phyloP scores from a whole-genome alignment of 2,888 invertebrate species.

The Abrostola tripartita region DNA sequence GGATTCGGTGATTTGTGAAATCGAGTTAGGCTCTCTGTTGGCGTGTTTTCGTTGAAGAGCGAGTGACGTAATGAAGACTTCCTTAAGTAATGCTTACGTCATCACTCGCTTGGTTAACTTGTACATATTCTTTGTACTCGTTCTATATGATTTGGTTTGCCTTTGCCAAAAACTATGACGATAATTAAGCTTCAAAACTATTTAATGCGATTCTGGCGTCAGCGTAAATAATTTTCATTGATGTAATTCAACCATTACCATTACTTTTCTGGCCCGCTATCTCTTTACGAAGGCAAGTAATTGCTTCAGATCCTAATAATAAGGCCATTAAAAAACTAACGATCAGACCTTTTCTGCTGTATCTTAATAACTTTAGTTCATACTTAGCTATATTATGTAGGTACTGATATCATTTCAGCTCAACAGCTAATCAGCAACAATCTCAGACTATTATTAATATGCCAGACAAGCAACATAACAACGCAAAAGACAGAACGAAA shows the following conservation, averaged over 20 bases:
- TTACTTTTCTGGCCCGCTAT: no score
- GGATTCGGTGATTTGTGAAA: constrained; percentile 58
- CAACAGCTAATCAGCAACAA: no score
- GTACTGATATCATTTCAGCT: no score
- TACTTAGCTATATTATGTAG: no score
- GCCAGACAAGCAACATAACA: constrained; percentile 21
- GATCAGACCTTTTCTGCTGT: no score
- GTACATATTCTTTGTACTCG: not conserved
- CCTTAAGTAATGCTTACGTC: constrained; percentile 9
- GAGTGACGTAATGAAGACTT: constrained; percentile 35
- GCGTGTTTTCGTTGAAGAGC: constrained; percentile 47
- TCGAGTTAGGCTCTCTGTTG: constrained; percentile 45
- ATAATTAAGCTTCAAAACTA: not conserved
- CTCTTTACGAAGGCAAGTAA: no score
- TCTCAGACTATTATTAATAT: constrained; percentile 6
- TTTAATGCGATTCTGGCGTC: no score
- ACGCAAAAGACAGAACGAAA: constrained; percentile 52
- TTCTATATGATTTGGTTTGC: not conserved
- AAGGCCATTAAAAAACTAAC: no score
- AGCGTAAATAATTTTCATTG: no score
- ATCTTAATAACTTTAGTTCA: no score
- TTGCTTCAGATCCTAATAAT: no score
- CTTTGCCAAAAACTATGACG: not conserved
- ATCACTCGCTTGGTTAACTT: constrained; percentile 9
- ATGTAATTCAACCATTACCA: no score